Evolutionary conservation across 2,113 vertebrate genomes (phyloP).

Genomic region (Amblyopsis rosae): DNA sequence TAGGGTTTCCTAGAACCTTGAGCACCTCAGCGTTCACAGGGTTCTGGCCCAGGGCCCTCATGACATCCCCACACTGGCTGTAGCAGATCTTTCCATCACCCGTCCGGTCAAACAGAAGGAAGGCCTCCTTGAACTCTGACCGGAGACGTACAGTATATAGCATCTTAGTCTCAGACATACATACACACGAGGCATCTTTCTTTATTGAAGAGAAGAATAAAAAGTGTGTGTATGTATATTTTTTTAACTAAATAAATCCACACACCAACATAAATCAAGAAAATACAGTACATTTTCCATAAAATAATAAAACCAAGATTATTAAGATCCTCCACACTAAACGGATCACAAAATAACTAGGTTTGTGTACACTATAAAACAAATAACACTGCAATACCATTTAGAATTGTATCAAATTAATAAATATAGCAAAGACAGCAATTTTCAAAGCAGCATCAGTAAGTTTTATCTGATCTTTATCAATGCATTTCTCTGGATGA

Average conservation of each 20-base stretch:
- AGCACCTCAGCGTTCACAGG: constrained; percentile 92
- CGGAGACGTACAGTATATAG: constrained; percentile 13
- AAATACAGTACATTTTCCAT: no score
- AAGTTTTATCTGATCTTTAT: no score
- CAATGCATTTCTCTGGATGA: not conserved
- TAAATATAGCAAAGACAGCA: not conserved
- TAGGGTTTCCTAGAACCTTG: constrained; percentile 91
- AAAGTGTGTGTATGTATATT: no score
- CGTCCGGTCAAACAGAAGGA: constrained; percentile 87
- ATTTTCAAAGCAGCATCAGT: no score
- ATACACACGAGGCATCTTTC: not conserved
- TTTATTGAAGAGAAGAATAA: not conserved
- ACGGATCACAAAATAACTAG: not conserved
- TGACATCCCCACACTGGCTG: constrained; percentile 90
- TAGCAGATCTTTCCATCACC: constrained; percentile 89
- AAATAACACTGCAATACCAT: not conserved
- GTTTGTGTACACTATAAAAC: not conserved
- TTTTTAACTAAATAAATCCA: not conserved
- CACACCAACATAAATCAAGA: not conserved
- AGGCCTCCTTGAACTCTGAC: constrained; percentile 91
- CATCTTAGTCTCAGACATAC: not conserved
- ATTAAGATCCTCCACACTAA: not conserved
- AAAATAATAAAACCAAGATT: not conserved
- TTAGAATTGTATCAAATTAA: not conserved
- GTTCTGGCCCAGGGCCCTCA: constrained; percentile 91